Conservation (phyloP, 2,797 vertebrate species). For the Ataeniobius toweri region DNA sequence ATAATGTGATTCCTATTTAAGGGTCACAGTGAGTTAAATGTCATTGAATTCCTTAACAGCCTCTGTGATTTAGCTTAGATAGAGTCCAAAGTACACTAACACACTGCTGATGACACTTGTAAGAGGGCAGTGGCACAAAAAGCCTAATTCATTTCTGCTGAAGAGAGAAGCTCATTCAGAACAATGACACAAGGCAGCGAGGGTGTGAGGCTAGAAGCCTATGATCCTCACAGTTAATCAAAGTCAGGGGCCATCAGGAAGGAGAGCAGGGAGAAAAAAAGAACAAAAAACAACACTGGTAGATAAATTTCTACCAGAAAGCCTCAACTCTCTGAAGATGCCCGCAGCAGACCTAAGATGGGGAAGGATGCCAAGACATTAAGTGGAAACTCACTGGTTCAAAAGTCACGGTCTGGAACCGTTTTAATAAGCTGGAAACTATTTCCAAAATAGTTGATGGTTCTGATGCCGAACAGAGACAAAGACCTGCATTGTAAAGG, state of each 20-base stretch:
- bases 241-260: constrained; percentile 21
- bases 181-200: constrained; percentile 46
- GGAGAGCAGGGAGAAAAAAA: background rate
- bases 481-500: constrained; percentile 81
- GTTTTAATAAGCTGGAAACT: constrained; percentile 86
- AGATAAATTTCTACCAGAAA: constrained; percentile 59
- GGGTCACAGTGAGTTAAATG: constrained; percentile 16
- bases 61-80: constrained; percentile 54
- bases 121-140: constrained; percentile 53
- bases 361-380: constrained; percentile 79
- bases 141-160: constrained; percentile 50
- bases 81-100: constrained; percentile 57
- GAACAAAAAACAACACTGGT: constrained; percentile 1
- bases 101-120: constrained; percentile 55
- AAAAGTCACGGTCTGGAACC: constrained; percentile 82
- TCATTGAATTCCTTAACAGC: constrained; percentile 35
- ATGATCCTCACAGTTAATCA: constrained; percentile 47
- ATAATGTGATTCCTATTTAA: constrained; percentile 32
- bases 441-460: constrained; percentile 83
- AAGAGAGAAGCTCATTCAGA: constrained; percentile 43
- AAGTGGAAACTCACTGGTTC: constrained; percentile 78
- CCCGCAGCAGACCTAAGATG: constrained; percentile 63
- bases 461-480: constrained; percentile 79
- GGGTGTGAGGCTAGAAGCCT: constrained; percentile 22
- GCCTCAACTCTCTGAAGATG: constrained; percentile 68